phyloP scores from a whole-genome alignment of 2,113 vertebrate species.

The Orthonyx spaldingii region DNA sequence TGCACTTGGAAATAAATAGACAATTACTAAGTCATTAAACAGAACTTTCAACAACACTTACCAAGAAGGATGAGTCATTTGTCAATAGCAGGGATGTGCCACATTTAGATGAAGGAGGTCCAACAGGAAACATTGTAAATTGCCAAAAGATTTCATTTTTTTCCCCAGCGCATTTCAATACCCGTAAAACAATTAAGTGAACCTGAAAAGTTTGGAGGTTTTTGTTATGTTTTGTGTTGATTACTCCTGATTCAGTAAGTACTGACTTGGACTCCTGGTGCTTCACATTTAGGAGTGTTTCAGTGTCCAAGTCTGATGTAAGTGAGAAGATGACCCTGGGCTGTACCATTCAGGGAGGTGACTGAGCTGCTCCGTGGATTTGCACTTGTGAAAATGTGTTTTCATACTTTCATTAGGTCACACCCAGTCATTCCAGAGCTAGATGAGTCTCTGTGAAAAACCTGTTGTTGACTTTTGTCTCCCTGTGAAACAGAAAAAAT shows the following conservation, averaged over 20 bases:
- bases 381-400: not conserved
- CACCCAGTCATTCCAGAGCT: not conserved
- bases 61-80: slow-evolving; percentile 36
- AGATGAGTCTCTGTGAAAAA: not conserved
- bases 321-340: not conserved
- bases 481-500: not conserved
- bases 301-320: not conserved
- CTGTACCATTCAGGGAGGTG: slow-evolving; percentile 13
- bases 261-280: not conserved
- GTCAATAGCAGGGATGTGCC: not conserved
- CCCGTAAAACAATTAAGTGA: not conserved
- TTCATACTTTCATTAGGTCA: not conserved
- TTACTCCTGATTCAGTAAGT: not conserved
- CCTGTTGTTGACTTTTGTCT: not conserved
- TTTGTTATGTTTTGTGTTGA: not conserved
- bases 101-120: not conserved
- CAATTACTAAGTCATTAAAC: slow-evolving; percentile 16
- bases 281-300: not conserved
- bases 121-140: not conserved
- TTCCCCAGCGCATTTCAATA: not conserved
- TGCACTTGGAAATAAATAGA: slow-evolving; percentile 23
- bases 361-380: not conserved
- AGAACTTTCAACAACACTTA: slow-evolving; percentile 10
- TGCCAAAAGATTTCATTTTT: not conserved
- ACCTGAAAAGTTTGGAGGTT: not conserved